Conservation (phyloP, 2,797 vertebrate species). For the Momotus momota region DNA sequence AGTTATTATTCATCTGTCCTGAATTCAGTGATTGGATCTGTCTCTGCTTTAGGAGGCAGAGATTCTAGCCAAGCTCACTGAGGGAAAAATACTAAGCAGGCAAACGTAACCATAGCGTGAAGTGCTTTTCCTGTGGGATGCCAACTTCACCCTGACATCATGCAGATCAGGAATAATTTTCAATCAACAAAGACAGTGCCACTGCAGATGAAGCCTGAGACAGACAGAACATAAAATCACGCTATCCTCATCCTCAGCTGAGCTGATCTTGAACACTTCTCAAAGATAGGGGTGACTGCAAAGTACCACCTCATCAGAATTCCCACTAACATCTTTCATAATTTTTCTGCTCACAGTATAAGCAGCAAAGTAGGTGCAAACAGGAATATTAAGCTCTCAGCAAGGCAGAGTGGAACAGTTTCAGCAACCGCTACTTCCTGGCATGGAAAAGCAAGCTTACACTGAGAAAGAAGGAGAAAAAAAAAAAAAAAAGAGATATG, state of each 20-base stretch:
- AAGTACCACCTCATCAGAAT: neutral
- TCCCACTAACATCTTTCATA: neutral
- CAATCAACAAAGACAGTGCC: neutral
- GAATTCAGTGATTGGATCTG: slow-evolving; percentile 1
- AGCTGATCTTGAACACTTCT: neutral
- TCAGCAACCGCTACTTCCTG: neutral
- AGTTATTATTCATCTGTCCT: slow-evolving; percentile 49
- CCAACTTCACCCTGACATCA: neutral
- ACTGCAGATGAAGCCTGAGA: neutral
- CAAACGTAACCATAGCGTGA: neutral
- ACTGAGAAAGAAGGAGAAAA: neutral
- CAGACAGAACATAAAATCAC: neutral
- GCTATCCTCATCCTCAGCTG: neutral
- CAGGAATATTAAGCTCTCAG: neutral
- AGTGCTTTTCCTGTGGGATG: neutral
- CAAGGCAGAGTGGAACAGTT: neutral
- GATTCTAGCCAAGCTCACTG: neutral
- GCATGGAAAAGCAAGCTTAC: neutral
- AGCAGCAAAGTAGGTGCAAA: neutral
- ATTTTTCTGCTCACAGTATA: neutral
- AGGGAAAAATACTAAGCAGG: neutral
- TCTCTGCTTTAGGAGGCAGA: slow-evolving; percentile 18
- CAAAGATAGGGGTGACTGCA: neutral
- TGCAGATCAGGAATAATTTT: slow-evolving; percentile 20
- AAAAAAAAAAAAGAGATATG: neutral